A percentile compares a stretch with the other conserved stretches of the same genome.
Conservation (phyloP, 2,113 vertebrate genomes). For the Sturnus vulgaris region DNA sequence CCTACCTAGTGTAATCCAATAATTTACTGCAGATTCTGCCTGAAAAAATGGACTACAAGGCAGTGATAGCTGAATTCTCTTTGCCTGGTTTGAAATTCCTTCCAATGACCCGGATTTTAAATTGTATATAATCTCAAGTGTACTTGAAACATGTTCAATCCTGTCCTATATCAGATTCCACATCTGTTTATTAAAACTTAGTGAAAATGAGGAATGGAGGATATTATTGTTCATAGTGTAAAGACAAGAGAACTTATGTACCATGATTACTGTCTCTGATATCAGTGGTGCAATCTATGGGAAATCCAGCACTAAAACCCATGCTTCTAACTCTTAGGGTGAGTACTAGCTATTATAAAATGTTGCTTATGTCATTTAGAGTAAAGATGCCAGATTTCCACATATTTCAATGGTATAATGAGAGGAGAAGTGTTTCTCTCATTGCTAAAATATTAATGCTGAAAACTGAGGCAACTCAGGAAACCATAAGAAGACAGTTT, state of each 20-base stretch:
- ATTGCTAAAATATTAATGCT: constrained; percentile 11
- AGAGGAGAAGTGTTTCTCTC: background rate
- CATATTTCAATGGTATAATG: background rate
- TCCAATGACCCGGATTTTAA: background rate
- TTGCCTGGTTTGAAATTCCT: background rate
- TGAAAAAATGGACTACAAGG: background rate
- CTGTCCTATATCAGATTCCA: background rate
- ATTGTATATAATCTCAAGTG: background rate
- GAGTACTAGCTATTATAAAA: background rate
- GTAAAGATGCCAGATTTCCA: background rate
- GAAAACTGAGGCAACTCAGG: background rate
- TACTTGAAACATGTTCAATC: background rate
- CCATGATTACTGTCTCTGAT: background rate
- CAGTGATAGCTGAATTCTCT: background rate
- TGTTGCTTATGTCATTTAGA: background rate
- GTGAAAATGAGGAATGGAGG: background rate
- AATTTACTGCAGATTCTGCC: background rate
- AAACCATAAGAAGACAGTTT: background rate
- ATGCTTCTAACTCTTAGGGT: background rate
- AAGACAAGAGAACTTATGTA: background rate
- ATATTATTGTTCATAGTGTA: background rate
- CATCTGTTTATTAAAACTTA: background rate
- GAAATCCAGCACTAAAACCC: background rate
- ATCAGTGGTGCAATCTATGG: background rate
- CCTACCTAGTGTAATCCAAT: background rate